A percentile compares a stretch with the other conserved stretches of the same genome.
These are phyloP conservation scores for Cydia fagiglandana DNA, from an alignment of 1,140 invertebrate genomes.

Conservation along the genomic window DNA sequence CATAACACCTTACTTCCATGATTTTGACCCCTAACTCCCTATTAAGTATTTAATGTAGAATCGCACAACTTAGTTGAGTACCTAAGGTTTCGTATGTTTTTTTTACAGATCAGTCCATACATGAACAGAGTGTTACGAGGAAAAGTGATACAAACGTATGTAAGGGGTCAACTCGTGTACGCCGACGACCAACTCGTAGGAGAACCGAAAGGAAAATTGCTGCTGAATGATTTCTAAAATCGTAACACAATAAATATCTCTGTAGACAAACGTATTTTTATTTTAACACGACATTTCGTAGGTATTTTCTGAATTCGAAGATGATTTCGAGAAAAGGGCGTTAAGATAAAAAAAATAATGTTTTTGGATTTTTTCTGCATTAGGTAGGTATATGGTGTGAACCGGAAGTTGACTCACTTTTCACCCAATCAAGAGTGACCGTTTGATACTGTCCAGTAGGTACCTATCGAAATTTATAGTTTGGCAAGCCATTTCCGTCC, in stretches of 20 bases:
- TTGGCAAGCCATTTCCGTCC: too few species aligned
- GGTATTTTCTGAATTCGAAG: not conserved
- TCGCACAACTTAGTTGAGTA: too few species aligned
- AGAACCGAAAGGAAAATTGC: constrained; percentile 67
- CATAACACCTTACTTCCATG: too few species aligned
- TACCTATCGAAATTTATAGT: too few species aligned
- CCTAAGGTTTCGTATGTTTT: not conserved
- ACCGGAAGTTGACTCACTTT: too few species aligned
- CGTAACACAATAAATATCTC: not conserved
- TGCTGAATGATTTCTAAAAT: constrained; percentile 52
- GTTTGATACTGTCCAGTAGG: too few species aligned
- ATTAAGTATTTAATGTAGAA: too few species aligned
- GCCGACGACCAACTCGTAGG: constrained; percentile 65
- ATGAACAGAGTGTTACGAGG: constrained; percentile 76
- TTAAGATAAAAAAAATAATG: not conserved
- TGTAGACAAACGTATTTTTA: not conserved
- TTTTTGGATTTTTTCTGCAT: too few species aligned
- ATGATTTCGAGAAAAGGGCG: not conserved
- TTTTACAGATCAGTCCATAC: constrained; percentile 75
- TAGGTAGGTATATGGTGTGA: too few species aligned
- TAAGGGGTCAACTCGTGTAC: constrained; percentile 78
- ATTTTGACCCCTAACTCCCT: too few species aligned
- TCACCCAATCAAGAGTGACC: too few species aligned
- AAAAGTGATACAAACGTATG: constrained; percentile 76
- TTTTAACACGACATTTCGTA: not conserved